phyloP scores from a whole-genome alignment of 2,113 vertebrate species.

The Eudorcas thomsonii region DNA sequence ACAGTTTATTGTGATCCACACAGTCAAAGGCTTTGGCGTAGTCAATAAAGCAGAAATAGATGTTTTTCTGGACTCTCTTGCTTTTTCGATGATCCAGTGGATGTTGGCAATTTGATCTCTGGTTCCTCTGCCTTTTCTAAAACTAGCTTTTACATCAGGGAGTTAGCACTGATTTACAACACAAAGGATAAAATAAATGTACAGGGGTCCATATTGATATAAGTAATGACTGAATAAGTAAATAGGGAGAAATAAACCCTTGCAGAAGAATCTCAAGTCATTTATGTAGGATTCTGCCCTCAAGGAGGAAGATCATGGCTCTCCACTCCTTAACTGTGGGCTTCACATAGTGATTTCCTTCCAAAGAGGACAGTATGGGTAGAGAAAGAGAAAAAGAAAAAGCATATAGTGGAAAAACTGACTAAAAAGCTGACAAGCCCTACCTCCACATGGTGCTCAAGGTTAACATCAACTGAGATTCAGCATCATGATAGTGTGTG shows the following conservation, averaged over 20 bases:
- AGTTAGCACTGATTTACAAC: not conserved
- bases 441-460: not conserved
- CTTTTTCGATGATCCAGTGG: too few relatives aligned
- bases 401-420: not conserved
- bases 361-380: not conserved
- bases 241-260: not conserved
- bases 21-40: too few relatives aligned
- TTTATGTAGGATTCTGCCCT: not conserved
- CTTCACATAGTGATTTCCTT: not conserved
- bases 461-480: not conserved
- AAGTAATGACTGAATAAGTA: not conserved
- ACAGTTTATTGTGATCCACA: too few relatives aligned
- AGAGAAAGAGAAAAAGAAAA: rapidly evolving
- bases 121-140: too few relatives aligned
- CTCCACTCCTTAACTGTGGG: not conserved
- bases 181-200: not conserved
- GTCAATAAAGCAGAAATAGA: too few relatives aligned
- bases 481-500: not conserved
- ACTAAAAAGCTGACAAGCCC: not conserved
- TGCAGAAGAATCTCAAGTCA: not conserved
- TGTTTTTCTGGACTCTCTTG: too few relatives aligned
- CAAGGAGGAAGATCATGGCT: not conserved
- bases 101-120: too few relatives aligned
- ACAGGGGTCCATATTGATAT: not conserved
- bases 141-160: too few relatives aligned